Evolutionary conservation across 2,113 vertebrate species (phyloP), one percentile per base, ranked within the genome.

Genomic region (Pterocles burchelli): DNA sequence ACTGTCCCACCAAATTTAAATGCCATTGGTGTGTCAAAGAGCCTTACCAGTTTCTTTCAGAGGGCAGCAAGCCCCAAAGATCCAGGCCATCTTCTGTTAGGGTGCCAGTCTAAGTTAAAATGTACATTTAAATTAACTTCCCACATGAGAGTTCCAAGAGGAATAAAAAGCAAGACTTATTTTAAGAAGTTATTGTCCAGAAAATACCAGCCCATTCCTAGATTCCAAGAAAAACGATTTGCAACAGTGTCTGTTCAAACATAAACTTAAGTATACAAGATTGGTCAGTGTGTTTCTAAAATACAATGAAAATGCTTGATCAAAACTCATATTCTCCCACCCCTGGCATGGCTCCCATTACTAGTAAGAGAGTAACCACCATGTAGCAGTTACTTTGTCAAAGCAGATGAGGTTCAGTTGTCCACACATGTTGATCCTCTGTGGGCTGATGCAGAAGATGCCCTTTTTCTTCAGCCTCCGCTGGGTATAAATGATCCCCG

Each of bases 401-500:
- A 98, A 98, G 95, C 98, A 98, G 82, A 98, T 45, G 31, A 98
- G 98, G 90, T 98, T 98, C 63, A 98, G 84, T 33, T 98, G 98
- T 59, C 98, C 98, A 80, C 98, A 98, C 3, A 98, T 63, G 18
- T 98, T 98, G 93, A 98, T 98, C 89, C 98, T 97, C 94, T 98
- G 98, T 9, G 98, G 98, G 49, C 98, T 98, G 90, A 98, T 98
- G 92, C 98, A 98, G 88, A 98, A 98, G 71, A 98, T 98, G 58
- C 97, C 98, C 49, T 76, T 98, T 89, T 97, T 98, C 94, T 97
- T 98, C 89, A 98, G 75, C 57, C 98, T 97, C 63, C 76, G 83
- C 86, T 98, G 98, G 11, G 98, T 97, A 45, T 98, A 98, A 73
- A 98, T 98, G 52, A 98, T 97, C 22, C 98, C 98, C 2, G 98